Base-by-base conservation (phyloP, 2,888 invertebrate species). In the Rhagophthalmus giganteus region DNA sequence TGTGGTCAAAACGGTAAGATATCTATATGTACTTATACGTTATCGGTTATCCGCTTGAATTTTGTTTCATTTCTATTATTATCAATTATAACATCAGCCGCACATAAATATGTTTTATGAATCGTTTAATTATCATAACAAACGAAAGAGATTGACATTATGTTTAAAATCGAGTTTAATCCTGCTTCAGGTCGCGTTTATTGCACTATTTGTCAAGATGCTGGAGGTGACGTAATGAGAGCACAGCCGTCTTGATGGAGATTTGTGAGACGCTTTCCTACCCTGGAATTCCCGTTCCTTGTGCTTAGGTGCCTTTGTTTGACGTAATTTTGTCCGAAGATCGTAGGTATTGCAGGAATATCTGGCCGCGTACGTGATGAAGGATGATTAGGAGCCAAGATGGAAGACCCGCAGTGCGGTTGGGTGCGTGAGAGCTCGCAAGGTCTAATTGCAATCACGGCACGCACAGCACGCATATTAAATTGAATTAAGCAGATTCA, bases 151-250 rank as follows among this genome's bases (percentile, higher is more conserved):
- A 47, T 47, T 42, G 44, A 55, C 53, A 49, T 53, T 49, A 47
- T 55, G 47, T 55, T 52, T 53, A 46, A 55, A 58, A 35, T 44
- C 39, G 34, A 47, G 9, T 55, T 53, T 55, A 55, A 55, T 54
- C 47, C 44, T 14, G 39, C 51, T 55, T 31, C 52, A 55, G 50
- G 41, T 46, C 45, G 38, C 58, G 52, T 59, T 61, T 61, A 61
- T 61, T 61, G 56, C 57, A 51, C 57, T 54, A 61, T 61, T 61
- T 61, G 60, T 61, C 59, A 61, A 52, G 57, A 38, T 49, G 54
- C 48, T 53, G 31, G 53, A 55, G 57, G 54, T 46, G 52, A 39
- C 50, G 53, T 57, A 59, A 61, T 59, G 56, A 59, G 57, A 56
- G 51, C 52, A 58, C 54, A 42, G 57, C 46, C 50, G 54, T 37